A percentile compares a stretch with the other conserved stretches of the same genome.
phyloP scores from a whole-genome alignment of 2,888 invertebrate species.

The Vandiemenella viatica region DNA sequence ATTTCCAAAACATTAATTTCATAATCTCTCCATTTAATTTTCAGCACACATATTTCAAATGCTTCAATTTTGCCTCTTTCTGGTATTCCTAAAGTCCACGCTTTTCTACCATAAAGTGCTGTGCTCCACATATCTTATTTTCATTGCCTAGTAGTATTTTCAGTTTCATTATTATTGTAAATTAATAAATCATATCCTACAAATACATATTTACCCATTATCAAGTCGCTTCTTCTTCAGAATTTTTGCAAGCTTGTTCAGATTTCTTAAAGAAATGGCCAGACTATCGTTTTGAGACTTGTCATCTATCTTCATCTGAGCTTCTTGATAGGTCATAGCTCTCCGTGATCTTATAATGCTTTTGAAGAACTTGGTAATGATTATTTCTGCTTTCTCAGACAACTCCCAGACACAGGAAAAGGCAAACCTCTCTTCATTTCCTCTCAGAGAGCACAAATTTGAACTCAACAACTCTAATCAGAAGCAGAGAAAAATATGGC shows the following conservation, averaged over 20 bases:
- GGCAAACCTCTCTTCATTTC: slow-evolving; percentile 79
- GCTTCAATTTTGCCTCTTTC: too few species aligned
- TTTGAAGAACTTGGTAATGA: slow-evolving; percentile 72
- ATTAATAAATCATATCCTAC: too few species aligned
- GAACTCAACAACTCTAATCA: slow-evolving; percentile 72
- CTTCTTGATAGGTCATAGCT: slow-evolving; percentile 96
- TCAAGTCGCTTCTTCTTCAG: slow-evolving; percentile 70
- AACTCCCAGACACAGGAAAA: slow-evolving; percentile 95
- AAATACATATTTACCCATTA: slow-evolving; percentile 45
- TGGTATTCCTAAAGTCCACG: too few species aligned
- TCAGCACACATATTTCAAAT: too few species aligned
- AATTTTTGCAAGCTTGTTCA: slow-evolving; percentile 82
- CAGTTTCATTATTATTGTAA: too few species aligned
- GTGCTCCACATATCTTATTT: too few species aligned
- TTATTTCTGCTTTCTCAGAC: slow-evolving; percentile 64
- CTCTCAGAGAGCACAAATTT: slow-evolving; percentile 87
- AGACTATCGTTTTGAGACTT: slow-evolving; percentile 49
- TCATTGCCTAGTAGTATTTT: too few species aligned
- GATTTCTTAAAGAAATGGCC: slow-evolving; percentile 58
- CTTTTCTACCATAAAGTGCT: too few species aligned
- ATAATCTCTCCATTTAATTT: too few species aligned
- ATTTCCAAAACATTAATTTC: too few species aligned
- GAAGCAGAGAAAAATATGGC: not conserved
- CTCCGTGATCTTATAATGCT: slow-evolving; percentile 79
- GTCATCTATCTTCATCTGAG: slow-evolving; percentile 88